Evolutionary conservation across 2,797 vertebrate species (phyloP).

Genomic region (Tenualosa ilisha): DNA sequence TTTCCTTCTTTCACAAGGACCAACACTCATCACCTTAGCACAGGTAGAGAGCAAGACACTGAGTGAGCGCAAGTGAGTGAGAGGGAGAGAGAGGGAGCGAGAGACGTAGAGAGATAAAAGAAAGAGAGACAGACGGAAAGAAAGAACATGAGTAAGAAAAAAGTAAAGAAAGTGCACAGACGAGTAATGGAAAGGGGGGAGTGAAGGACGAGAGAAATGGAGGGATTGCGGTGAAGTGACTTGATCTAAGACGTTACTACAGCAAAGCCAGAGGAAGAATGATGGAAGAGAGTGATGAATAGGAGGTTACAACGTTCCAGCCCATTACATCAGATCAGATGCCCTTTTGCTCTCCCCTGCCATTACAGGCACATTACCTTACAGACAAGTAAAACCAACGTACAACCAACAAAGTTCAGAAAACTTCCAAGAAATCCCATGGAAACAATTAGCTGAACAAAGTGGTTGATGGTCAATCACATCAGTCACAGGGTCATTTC

Average conservation of each 20-base stretch:
- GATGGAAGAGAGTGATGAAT: neutral
- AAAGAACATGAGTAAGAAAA: neutral
- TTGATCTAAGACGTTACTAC: neutral
- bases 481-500: neutral
- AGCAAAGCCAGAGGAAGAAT: neutral
- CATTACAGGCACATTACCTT: neutral
- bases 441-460: too few relatives aligned
- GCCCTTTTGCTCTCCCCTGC: neutral
- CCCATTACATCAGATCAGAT: neutral
- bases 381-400: too few relatives aligned
- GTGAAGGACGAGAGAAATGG: too few relatives aligned
- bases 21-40: neutral
- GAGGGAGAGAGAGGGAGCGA: conserved; percentile 26
- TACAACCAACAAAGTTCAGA: too few relatives aligned
- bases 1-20: neutral
- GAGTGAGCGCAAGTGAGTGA: neutral
- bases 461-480: too few relatives aligned
- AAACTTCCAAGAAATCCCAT: too few relatives aligned
- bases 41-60: neutral
- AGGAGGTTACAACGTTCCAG: neutral
- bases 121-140: neutral
- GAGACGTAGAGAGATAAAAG: neutral
- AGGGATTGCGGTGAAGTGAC: neutral
- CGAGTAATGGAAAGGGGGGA: too few relatives aligned
- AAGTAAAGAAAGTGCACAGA: neutral